Percentiles rank a stretch among this genome's conserved stretches.
Evolutionary conservation across 2,888 invertebrate genomes (phyloP).

Genomic region (Ptycholaimellus sp.): DNA sequence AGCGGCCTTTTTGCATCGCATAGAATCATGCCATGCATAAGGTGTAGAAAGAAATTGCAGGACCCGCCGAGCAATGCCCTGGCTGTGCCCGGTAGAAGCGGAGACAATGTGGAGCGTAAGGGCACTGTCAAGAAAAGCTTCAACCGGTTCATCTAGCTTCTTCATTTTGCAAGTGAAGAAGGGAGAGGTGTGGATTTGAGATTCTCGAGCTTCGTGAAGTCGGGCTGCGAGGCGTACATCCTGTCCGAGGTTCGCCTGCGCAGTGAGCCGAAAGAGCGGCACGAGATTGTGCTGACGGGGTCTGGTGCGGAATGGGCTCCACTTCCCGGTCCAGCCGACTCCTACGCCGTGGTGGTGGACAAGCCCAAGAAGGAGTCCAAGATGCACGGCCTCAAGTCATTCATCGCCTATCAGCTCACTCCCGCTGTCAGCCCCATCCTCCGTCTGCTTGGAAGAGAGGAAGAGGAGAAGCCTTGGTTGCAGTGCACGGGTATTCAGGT

Average conservation of each 20-base stretch:
- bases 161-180: too few relatives aligned
- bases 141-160: too few relatives aligned
- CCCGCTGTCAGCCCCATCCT: slow-evolving; percentile 43
- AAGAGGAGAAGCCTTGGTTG: neutral
- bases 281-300: slow-evolving; percentile 14
- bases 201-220: slow-evolving; percentile 68
- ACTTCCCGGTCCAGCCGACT: slow-evolving; percentile 40
- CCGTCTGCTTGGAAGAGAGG: neutral
- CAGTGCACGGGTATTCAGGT: slow-evolving; percentile 64
- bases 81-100: too few relatives aligned
- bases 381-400: slow-evolving; percentile 79
- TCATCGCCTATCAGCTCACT: slow-evolving; percentile 80
- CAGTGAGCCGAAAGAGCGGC: slow-evolving; percentile 12
- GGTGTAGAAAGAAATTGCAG: too few relatives aligned
- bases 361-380: slow-evolving; percentile 93
- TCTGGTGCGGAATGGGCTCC: slow-evolving; percentile 48
- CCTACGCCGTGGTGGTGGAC: slow-evolving; percentile 60
- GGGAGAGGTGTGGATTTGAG: too few relatives aligned
- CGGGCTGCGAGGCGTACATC: slow-evolving; percentile 65
- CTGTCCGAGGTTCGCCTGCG: slow-evolving; percentile 43
- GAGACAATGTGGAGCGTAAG: too few relatives aligned
- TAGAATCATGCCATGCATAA: too few relatives aligned
- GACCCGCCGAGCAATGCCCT: too few relatives aligned
- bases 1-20: too few relatives aligned
- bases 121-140: too few relatives aligned